Evolutionary conservation across 2,797 vertebrate species (phyloP).

Genomic region (Enteromius radiatus): DNA sequence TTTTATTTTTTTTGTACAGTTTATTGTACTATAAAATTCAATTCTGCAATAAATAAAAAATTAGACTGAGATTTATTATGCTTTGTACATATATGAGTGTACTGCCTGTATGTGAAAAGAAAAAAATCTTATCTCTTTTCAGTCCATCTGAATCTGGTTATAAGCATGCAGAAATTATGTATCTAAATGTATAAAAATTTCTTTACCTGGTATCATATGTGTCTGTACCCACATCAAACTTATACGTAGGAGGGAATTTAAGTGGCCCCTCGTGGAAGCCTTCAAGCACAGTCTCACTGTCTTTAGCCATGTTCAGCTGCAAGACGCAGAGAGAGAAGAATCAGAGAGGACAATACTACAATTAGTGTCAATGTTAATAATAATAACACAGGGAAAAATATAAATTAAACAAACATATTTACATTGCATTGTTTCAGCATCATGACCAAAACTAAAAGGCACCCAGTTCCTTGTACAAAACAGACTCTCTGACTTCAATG

Average conservation of each 20-base stretch:
- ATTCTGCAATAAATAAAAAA: neutral
- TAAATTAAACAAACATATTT: neutral
- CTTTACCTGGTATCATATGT: constrained; percentile 94
- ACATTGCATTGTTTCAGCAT: neutral
- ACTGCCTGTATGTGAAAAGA: neutral
- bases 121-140: neutral
- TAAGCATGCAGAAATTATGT: neutral
- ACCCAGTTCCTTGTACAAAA: neutral
- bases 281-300: constrained; percentile 87
- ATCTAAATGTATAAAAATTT: too few species aligned
- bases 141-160: neutral
- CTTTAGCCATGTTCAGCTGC: constrained; percentile 95
- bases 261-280: constrained; percentile 94
- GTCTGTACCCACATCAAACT: constrained; percentile 95
- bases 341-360: neutral
- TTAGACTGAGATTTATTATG: neutral
- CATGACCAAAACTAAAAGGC: neutral
- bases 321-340: constrained; percentile 36
- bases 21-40: neutral
- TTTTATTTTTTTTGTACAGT: too few species aligned
- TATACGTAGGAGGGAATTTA: constrained; percentile 95
- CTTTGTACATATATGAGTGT: neutral
- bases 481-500: neutral
- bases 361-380: neutral
- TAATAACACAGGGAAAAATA: constrained; percentile 21